Conservation (phyloP, 1,140 invertebrate species). For the Frieseomelitta varia region DNA sequence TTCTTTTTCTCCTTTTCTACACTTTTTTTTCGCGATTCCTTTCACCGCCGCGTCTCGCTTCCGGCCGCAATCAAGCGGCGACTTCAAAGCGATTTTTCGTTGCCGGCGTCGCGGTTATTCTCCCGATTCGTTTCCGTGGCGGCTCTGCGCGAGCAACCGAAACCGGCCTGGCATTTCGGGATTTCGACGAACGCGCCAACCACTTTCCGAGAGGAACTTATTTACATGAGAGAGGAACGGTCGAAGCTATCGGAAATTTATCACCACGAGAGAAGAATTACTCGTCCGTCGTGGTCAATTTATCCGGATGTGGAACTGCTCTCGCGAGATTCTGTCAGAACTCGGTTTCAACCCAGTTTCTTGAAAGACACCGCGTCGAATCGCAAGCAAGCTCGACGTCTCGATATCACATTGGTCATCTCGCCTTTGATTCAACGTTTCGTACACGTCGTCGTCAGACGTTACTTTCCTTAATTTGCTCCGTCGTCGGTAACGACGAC, state of each 20-base stretch:
- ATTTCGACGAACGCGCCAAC: neutral
- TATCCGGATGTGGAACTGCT: too few relatives aligned
- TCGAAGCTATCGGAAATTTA: neutral
- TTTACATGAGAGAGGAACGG: too few relatives aligned
- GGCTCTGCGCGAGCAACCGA: neutral
- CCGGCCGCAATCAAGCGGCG: slow-evolving; percentile 33
- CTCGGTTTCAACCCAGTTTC: neutral
- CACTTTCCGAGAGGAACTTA: neutral
- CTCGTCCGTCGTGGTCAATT: too few relatives aligned
- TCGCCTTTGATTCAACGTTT: neutral
- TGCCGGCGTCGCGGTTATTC: slow-evolving; percentile 29
- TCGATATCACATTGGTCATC: neutral
- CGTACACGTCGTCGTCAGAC: neutral
- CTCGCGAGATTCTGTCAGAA: neutral
- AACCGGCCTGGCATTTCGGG: neutral
- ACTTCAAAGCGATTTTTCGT: slow-evolving; percentile 52
- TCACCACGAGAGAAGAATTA: neutral
- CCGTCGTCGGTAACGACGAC: neutral
- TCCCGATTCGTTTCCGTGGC: slow-evolving; percentile 32
- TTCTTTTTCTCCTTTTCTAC: neutral
- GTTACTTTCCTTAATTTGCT: slow-evolving; percentile 30
- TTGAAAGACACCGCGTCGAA: neutral
- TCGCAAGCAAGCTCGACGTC: neutral
- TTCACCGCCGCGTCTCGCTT: slow-evolving; percentile 12
- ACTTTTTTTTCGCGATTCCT: neutral